A percentile compares a stretch with the other conserved stretches of the same genome.
Evolutionary conservation across 2,797 vertebrate species (phyloP).

Genomic region (Carapus acus): DNA sequence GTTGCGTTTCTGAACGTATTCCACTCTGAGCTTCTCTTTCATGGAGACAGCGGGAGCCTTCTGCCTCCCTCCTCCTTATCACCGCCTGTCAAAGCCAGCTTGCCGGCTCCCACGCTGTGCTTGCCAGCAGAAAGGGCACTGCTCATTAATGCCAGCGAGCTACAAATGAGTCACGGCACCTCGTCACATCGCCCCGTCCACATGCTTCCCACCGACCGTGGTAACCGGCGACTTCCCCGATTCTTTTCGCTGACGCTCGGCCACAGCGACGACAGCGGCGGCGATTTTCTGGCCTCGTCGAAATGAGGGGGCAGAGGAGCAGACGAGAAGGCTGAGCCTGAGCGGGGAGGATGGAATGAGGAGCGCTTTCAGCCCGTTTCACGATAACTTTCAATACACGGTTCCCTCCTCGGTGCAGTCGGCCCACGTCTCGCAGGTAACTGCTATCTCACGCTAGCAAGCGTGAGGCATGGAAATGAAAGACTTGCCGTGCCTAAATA

Average conservation of each 20-base stretch:
- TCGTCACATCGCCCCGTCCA: slow-evolving; percentile 52
- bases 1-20: slow-evolving; percentile 33
- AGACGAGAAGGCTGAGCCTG: too few species aligned
- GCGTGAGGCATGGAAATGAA: too few species aligned
- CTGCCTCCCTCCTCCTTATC: slow-evolving; percentile 58
- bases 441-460: too few species aligned
- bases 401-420: too few species aligned
- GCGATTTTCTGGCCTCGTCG: slow-evolving; percentile 53
- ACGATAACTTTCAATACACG: too few species aligned
- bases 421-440: too few species aligned
- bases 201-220: slow-evolving; percentile 16
- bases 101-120: slow-evolving; percentile 56
- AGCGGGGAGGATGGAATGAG: slow-evolving; percentile 19
- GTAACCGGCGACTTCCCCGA: slow-evolving; percentile 43
- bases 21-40: slow-evolving; percentile 60
- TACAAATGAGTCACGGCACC: slow-evolving; percentile 67
- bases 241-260: slow-evolving; percentile 61
- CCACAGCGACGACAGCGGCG: slow-evolving; percentile 39
- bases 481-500: too few species aligned
- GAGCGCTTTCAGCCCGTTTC: slow-evolving; percentile 12
- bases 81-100: slow-evolving; percentile 55
- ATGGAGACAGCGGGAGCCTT: slow-evolving; percentile 58
- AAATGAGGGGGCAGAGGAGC: slow-evolving; percentile 42
- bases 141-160: slow-evolving; percentile 69
- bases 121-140: slow-evolving; percentile 61